Conservation (phyloP, 2,888 invertebrate species). For the Baccha elongata region DNA sequence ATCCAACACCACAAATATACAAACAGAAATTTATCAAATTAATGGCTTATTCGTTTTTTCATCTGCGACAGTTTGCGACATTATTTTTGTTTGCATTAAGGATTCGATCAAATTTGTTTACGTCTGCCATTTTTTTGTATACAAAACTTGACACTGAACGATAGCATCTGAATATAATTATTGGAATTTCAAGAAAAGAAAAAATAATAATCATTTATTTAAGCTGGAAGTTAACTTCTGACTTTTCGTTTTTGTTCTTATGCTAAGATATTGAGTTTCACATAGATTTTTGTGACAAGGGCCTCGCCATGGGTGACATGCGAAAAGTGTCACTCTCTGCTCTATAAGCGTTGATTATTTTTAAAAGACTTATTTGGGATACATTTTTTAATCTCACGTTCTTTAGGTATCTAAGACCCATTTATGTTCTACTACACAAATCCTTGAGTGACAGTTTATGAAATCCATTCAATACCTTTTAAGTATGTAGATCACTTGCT, state of each 20-base stretch:
- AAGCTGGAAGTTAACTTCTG: neutral
- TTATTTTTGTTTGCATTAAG: neutral
- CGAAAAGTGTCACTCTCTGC: too few relatives aligned
- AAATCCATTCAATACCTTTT: too few relatives aligned
- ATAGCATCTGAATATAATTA: neutral
- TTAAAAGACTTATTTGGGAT: too few relatives aligned
- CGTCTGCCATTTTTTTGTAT: neutral
- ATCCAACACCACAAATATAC: too few relatives aligned
- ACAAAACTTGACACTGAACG: conserved; percentile 2
- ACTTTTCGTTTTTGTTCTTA: neutral
- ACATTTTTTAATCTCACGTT: too few relatives aligned
- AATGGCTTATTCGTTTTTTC: neutral
- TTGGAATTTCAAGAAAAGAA: conserved; percentile 3
- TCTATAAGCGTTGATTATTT: too few relatives aligned
- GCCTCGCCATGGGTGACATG: too few relatives aligned
- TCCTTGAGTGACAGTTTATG: too few relatives aligned
- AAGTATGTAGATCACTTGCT: too few relatives aligned
- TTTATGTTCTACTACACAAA: too few relatives aligned
- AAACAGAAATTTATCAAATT: too few relatives aligned
- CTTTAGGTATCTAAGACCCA: too few relatives aligned
- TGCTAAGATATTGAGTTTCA: neutral
- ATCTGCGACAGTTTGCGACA: neutral
- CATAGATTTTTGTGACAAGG: neutral
- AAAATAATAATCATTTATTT: neutral
- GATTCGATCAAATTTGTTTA: neutral